Evolutionary conservation across 2,113 vertebrate species (phyloP).

Genomic region (Coptodon rendalli): DNA sequence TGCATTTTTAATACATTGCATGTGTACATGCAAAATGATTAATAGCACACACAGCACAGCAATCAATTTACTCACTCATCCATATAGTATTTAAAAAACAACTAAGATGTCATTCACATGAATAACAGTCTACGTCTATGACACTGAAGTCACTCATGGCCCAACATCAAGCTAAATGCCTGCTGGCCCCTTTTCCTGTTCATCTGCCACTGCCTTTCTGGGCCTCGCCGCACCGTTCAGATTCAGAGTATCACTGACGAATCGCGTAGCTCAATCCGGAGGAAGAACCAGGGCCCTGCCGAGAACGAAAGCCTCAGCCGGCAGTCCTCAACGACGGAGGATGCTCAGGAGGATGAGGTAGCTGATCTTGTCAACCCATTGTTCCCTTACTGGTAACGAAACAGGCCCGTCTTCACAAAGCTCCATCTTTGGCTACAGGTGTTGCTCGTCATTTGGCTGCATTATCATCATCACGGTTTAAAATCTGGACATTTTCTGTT

Average conservation of each 20-base stretch:
- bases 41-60: background rate
- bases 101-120: background rate
- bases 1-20: background rate
- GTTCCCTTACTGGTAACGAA: background rate
- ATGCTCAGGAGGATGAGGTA: conserved; percentile 80
- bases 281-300: conserved; percentile 70
- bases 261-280: conserved; percentile 78
- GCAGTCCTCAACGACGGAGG: conserved; percentile 68
- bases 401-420: conserved; percentile 51
- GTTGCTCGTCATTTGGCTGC: background rate
- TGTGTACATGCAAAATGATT: background rate
- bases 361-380: conserved; percentile 18
- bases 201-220: conserved; percentile 31
- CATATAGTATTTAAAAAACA: background rate
- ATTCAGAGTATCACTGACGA: conserved; percentile 82
- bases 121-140: background rate
- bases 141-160: background rate
- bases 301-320: conserved; percentile 61
- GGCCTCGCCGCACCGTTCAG: conserved; percentile 54
- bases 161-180: conserved; percentile 13
- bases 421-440: conserved; percentile 17
- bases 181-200: conserved; percentile 55
- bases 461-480: background rate
- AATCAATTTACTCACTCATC: background rate
- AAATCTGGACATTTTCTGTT: background rate